Conservation (phyloP, 2,113 vertebrate species). For the Ailurus styani region DNA sequence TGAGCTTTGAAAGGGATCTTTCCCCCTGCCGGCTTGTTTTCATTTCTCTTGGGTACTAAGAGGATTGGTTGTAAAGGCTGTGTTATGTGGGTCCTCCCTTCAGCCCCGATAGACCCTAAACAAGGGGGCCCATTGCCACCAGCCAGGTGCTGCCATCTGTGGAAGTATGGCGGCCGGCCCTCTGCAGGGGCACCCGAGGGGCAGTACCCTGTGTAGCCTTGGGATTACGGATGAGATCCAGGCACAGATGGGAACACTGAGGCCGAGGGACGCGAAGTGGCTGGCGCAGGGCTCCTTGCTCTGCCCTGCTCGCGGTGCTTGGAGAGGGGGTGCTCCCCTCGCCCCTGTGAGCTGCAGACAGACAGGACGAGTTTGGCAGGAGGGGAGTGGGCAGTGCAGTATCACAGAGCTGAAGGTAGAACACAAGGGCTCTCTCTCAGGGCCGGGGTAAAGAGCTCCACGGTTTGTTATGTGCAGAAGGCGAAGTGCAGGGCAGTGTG, state of each 20-base stretch:
- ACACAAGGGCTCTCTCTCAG: rapidly evolving
- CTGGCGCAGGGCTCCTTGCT: not conserved
- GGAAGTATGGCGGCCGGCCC: not conserved
- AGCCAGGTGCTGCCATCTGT: not conserved
- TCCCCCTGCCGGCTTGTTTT: not conserved
- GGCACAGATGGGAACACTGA: not conserved
- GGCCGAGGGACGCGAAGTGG: no score
- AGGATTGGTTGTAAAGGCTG: not conserved
- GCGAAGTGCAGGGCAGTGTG: not conserved
- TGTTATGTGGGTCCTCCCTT: not conserved
- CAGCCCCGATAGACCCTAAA: not conserved
- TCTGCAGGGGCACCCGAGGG: not conserved
- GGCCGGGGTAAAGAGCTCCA: not conserved
- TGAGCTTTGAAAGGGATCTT: no score
- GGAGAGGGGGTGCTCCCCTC: not conserved
- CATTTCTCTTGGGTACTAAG: not conserved
- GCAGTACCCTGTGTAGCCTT: not conserved
- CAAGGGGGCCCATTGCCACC: rapidly evolving
- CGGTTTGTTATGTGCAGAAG: not conserved
- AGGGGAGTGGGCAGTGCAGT: not conserved
- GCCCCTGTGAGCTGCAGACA: no score
- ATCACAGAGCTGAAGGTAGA: not conserved
- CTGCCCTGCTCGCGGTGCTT: rapidly evolving
- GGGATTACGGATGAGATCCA: not conserved
- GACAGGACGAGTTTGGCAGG: not conserved